Evolutionary conservation across 2,797 vertebrate genomes (phyloP).

Genomic region (Gallinago solitaria): DNA sequence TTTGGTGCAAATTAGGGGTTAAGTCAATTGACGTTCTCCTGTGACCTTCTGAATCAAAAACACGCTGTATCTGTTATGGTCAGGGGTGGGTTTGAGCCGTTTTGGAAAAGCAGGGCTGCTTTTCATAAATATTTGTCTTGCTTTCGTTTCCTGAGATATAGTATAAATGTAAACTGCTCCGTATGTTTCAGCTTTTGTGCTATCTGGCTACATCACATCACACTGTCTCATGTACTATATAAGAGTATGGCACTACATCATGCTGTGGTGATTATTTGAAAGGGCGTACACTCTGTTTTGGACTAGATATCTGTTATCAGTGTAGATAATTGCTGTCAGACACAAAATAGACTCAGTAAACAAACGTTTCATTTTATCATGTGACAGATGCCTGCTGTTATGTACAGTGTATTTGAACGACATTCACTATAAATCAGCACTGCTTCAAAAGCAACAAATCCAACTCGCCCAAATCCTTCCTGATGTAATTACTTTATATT

Average conservation of each 20-base stretch:
- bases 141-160: slow-evolving; percentile 65
- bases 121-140: slow-evolving; percentile 69
- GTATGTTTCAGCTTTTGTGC: neutral
- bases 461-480: slow-evolving; percentile 16
- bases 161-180: slow-evolving; percentile 50
- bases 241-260: neutral
- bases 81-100: neutral
- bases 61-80: slow-evolving; percentile 39
- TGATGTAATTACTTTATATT: slow-evolving; percentile 18
- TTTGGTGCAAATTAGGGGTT: slow-evolving; percentile 41
- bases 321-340: slow-evolving; percentile 64
- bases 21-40: neutral
- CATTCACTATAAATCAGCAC: slow-evolving; percentile 10
- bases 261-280: slow-evolving; percentile 60
- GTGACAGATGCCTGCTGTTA: slow-evolving; percentile 24
- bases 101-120: slow-evolving; percentile 30
- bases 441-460: slow-evolving; percentile 50
- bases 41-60: slow-evolving; percentile 20
- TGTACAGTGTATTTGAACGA: neutral
- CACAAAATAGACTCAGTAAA: slow-evolving; percentile 69
- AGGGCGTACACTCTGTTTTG: slow-evolving; percentile 66
- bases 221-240: slow-evolving; percentile 39
- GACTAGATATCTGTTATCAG: slow-evolving; percentile 69
- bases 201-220: slow-evolving; percentile 21
- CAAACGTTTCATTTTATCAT: slow-evolving; percentile 52